Evolutionary conservation across 2,113 vertebrate genomes (phyloP), one percentile per base, ranked within the genome.

Genomic region (Willisornis vidua): DNA sequence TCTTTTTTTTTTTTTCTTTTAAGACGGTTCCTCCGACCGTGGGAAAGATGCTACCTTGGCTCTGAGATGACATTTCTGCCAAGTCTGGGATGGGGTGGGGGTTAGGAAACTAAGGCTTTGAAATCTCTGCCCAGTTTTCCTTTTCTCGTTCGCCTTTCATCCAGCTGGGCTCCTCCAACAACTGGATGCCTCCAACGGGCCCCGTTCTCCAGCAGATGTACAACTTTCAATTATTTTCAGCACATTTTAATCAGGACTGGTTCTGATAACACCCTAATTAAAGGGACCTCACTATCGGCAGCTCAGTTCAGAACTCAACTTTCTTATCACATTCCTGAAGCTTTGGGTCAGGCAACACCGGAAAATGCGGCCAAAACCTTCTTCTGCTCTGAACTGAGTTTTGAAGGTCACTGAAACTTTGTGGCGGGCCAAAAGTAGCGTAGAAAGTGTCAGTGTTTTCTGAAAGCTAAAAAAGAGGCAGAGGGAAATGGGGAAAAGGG

Each of bases 31-130:
- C 62, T 88, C 85, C 24, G 93, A 96, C 73, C 97, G 97, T 98
- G 98, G 98, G 98, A 98, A 98, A 98, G 95, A 93, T 10, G 48
- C 94, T 98, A 96, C 98, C 97, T 98, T 98, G 98, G 95, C 90
- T 85, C 58, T 70, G 83, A 7, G 48, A 75, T 92, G 88, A 82
- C 78, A 92, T 48, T 95, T 89, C 75, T 97, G 94, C 84, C 95
- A 96, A 97, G 92, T 90, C 66, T 92, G 66, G 89, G 39, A 65
- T 94, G 88, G 83, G 92, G 91, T 92, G 92, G 77, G 96, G 94
- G 91, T 29, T 89, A 90, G 89, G 86, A 84, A 94, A 26, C 59
- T 14, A 41, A 89, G 58, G 46, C 89, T 91, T 89, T 48, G 95
- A 96, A 97, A 92, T 70, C 37, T 79, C 85, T 85, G 78, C 90